Base-by-base conservation (phyloP, 1,140 invertebrate genomes). In the Bathynomus jamesi region DNA sequence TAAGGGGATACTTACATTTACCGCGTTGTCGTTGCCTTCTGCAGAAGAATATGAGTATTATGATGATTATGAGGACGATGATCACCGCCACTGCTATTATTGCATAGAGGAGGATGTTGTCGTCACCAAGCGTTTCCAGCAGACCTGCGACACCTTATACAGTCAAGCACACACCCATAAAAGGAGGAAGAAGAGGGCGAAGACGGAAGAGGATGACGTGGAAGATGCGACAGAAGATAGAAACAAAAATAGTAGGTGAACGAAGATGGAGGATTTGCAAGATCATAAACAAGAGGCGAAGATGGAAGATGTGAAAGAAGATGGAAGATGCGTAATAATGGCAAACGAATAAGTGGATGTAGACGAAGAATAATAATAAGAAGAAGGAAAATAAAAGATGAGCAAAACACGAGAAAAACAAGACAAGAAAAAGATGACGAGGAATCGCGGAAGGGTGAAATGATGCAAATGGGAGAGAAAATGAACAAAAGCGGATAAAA, bases 21-120 rank as follows among this genome's bases (percentile, higher is more conserved):
- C 90, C 89, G 78, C 89, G 88, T 67, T 88, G 88, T 75, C 90
- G 85, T 82, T 91, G 91, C 69, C 89, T 85, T 71, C 89, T 84
- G 81, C 91, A 93, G 72, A 93, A 86, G 78, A 91, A 86, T 79
- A 91, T 90, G 79, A 94, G 90, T 76, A 91, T 87, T 79, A 92
- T 87, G 82, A 91, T 91, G 71, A 93, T 88, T 69, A 94, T 87
- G 63, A 93, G 86, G 62, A 92, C 87, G 72, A 91, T 86, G 62
- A 94, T 82, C 63, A 94, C 85, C 40, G 91, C 84, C 4, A 87
- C 87, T n/a, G 90, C 86, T 10, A 91, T 87, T 8, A 89, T 86
- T 11, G 88, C 89, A 3, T 90, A 87, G 69, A 93, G 85, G 60
- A 93, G 87, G 72, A 92, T 86, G 76, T 90, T 89, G 78, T 92